A percentile compares a stretch with the other conserved stretches of the same genome.
Evolutionary conservation across 64 coral and sea anemone genomes (phyloP).

Genomic region (Porites australiensis): DNA sequence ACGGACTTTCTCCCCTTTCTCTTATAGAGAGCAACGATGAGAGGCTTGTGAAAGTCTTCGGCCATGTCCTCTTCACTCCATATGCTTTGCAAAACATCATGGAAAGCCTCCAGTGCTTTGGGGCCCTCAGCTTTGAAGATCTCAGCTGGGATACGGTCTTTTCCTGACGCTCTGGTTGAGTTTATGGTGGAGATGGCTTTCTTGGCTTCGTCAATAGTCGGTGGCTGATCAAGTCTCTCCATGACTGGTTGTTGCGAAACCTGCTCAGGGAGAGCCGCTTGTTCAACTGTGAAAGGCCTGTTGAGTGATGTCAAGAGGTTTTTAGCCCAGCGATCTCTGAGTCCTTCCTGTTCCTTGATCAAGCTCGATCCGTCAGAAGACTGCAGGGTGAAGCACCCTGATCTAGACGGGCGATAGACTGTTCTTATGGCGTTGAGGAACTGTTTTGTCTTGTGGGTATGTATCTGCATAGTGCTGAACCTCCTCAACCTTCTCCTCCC

Average conservation of each 20-base stretch:
- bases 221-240: background rate
- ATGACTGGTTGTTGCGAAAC: background rate
- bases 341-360: conserved; percentile 57
- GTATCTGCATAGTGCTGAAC: conserved; percentile 41
- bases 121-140: conserved; percentile 33
- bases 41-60: background rate
- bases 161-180: conserved; percentile 48
- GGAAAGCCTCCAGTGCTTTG: conserved; percentile 42
- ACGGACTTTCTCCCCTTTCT: too few relatives aligned
- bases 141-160: conserved; percentile 60
- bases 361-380: conserved; percentile 41
- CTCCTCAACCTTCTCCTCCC: conserved; percentile 44
- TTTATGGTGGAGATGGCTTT: conserved; percentile 60
- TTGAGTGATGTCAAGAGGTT: conserved; percentile 32
- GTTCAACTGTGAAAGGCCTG: background rate
- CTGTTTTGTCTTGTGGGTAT: conserved; percentile 27
- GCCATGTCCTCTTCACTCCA: conserved; percentile 72
- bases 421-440: conserved; percentile 40
- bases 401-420: conserved; percentile 9
- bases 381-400: conserved; percentile 36
- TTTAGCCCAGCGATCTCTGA: conserved; percentile 34
- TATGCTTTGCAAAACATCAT: conserved; percentile 44
- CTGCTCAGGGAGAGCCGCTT: background rate
- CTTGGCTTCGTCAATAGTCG: conserved; percentile 58
- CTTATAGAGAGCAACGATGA: too few relatives aligned